Conservation (phyloP, 2,888 invertebrate genomes). For the Ischnus inquisitorius region DNA sequence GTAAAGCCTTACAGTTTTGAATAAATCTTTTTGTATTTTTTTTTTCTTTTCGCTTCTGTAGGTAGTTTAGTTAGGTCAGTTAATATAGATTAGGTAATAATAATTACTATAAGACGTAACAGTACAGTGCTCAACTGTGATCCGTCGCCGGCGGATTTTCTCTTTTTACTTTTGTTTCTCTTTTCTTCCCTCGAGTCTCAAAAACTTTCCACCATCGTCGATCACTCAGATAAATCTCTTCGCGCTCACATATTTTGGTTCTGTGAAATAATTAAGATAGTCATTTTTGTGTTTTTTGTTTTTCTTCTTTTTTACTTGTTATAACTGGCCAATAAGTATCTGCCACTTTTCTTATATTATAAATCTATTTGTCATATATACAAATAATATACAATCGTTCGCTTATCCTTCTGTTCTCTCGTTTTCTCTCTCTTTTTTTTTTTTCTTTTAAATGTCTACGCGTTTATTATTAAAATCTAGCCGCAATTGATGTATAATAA, state of each 20-base stretch:
- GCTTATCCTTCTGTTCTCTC: slow-evolving; percentile 3
- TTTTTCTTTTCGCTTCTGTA: slow-evolving; percentile 21
- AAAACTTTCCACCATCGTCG: slow-evolving; percentile 18
- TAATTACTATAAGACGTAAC: slow-evolving; percentile 75
- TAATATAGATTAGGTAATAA: slow-evolving; percentile 76
- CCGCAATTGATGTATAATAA: slow-evolving; percentile 76
- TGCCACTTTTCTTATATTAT: slow-evolving; percentile 88
- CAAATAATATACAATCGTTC: slow-evolving; percentile 87
- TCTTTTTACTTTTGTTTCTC: slow-evolving; percentile 9
- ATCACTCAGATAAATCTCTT: slow-evolving; percentile 59
- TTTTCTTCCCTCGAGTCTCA: slow-evolving; percentile 21
- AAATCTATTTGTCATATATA: slow-evolving; percentile 89
- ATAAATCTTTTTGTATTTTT: slow-evolving; percentile 72
- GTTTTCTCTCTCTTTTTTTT: slow-evolving; percentile 37
- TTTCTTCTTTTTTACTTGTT: slow-evolving; percentile 61
- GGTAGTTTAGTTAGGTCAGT: slow-evolving; percentile 76
- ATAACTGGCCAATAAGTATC: slow-evolving; percentile 91
- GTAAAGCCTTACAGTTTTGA: slow-evolving; percentile 76
- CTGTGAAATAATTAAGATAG: slow-evolving; percentile 81
- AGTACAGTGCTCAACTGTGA: slow-evolving; percentile 55
- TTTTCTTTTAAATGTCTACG: slow-evolving; percentile 66
- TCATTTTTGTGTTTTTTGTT: slow-evolving; percentile 69
- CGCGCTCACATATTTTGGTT: slow-evolving; percentile 79
- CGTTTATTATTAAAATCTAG: slow-evolving; percentile 80
- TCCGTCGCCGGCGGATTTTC: slow-evolving; percentile 40